A percentile compares a stretch with the other conserved stretches of the same genome.
These are phyloP conservation scores for Alethe castanea DNA, from an alignment of 2,113 vertebrate species.

Conservation along the genomic window DNA sequence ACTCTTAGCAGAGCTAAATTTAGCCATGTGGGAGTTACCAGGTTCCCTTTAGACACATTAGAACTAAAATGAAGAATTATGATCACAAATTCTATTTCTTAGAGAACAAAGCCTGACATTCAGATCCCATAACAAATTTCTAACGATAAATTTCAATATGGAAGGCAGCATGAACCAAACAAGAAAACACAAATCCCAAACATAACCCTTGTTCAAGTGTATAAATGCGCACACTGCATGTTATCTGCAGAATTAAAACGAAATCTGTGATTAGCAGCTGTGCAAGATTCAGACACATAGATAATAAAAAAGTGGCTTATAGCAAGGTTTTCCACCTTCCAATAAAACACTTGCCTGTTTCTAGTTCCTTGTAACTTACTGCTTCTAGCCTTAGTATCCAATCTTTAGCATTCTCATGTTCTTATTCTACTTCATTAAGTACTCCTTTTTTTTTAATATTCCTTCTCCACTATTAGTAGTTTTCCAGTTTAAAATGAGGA, in stretches of 20 bases:
- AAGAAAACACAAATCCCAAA: neutral
- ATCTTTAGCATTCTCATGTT: neutral
- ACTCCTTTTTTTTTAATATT: neutral
- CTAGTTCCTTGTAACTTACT: neutral
- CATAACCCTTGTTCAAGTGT: neutral
- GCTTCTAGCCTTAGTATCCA: neutral
- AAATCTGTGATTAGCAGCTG: neutral
- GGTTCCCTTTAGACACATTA: neutral
- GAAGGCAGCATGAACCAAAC: neutral
- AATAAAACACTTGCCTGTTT: neutral
- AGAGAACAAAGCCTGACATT: neutral
- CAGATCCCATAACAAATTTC: neutral
- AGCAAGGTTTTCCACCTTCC: neutral
- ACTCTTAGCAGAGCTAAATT: neutral
- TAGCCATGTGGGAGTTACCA: neutral
- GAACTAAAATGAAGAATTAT: neutral
- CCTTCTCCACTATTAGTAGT: neutral
- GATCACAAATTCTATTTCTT: neutral
- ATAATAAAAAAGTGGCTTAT: neutral
- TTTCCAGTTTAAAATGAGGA: neutral
- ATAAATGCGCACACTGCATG: neutral
- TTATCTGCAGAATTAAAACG: neutral
- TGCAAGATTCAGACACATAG: neutral
- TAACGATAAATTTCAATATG: neutral
- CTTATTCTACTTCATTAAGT: neutral